Base-by-base conservation (phyloP, 2,113 vertebrate genomes). In the Pan troglodytes region DNA sequence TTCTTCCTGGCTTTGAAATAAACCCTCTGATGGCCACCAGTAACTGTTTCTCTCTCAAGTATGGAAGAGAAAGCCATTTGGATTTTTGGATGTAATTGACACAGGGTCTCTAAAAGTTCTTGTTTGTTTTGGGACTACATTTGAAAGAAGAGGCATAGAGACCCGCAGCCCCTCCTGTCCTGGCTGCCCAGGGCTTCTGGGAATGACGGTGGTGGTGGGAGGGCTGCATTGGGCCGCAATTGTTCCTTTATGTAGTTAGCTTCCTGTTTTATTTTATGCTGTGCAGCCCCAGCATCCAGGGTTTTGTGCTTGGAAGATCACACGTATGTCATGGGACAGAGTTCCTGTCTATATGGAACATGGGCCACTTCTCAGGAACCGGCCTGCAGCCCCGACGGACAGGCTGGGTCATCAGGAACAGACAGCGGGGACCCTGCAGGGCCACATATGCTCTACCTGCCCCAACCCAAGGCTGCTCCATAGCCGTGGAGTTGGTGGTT, bases 351-450 rank as follows among this genome's bases (percentile, higher is more conserved):
- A 1, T 0, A 7, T 11, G 0, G 16, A 30, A 10, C 27, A 2
- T 1, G 27, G n/a, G 4, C 27, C 30, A 0, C 0, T 0, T 10
- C 85, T 61, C 79, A 22, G 45, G n/a, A 52, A 9, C 76, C 0
- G 0, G 52, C 43, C 57, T 23, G n/a, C 0, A 48, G 32, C 2
- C 70, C 7, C 0, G 30, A 35, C 1, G 20, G 12, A 3, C 17
- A 35, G 27, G 6, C 5, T 0, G 8, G 6, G 12, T 38, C 73
- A 14, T 38, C 40, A 5, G 0, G 1, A 35, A 3, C 0, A 0
- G 35, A 3, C 25, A 0, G 5, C 1, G 7, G 25, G 23, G 6
- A 6, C 22, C 1, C 16, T 43, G 35, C 22, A 55, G 52, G 23
- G 20, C 45, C 52, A 2, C 30, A 0, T 3, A 5, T 3, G 55